Conservation (phyloP, 2,797 vertebrate genomes). For the Anabacerthia variegaticeps region DNA sequence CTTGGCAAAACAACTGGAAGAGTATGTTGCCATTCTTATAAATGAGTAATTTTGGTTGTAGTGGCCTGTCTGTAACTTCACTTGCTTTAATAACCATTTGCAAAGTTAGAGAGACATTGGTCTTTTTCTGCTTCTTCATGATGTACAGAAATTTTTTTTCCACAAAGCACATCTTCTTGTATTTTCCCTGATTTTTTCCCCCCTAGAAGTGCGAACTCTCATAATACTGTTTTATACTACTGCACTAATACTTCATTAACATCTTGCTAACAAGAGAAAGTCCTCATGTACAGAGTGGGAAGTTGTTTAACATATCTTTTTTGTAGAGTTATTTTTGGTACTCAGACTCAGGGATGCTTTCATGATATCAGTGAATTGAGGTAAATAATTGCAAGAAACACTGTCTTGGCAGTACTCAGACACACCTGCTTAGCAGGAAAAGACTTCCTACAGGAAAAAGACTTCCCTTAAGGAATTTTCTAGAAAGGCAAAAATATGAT, state of each 20-base stretch:
- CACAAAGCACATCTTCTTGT: neutral
- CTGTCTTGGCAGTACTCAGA: neutral
- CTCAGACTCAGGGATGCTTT: neutral
- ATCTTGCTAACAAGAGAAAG: neutral
- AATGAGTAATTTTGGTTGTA: neutral
- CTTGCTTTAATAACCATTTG: neutral
- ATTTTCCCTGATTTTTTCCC: neutral
- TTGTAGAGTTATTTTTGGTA: neutral
- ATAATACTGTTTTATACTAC: neutral
- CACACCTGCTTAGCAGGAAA: neutral
- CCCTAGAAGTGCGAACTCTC: neutral
- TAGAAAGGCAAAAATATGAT: neutral
- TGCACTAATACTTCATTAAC: neutral
- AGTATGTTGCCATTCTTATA: constrained; percentile 76
- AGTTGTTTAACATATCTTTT: neutral
- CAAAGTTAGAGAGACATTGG: neutral
- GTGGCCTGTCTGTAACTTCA: neutral
- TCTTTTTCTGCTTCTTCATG: neutral
- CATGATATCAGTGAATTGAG: neutral
- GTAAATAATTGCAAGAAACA: neutral
- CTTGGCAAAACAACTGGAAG: constrained; percentile 84
- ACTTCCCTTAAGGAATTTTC: neutral
- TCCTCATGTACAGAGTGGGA: neutral
- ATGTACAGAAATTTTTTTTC: neutral
- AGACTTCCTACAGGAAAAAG: neutral